A percentile compares a stretch with the other conserved stretches of the same genome.
These are phyloP conservation scores for Lycorma delicatula DNA, from an alignment of 1,140 invertebrate species.

Conservation along the genomic window DNA sequence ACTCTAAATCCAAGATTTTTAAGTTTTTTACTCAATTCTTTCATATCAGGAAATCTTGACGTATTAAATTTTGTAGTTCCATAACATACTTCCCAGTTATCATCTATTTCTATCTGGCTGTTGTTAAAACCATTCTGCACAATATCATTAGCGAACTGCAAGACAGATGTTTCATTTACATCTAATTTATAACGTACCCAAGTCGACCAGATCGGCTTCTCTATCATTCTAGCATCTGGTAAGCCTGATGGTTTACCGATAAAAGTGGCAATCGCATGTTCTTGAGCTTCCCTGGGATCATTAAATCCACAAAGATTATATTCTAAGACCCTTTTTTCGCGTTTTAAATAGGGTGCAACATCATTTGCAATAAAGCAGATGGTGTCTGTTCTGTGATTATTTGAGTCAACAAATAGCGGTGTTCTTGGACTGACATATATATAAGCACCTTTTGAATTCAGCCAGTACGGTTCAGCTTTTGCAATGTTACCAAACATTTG, in stretches of 20 bases:
- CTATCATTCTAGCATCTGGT: slow-evolving; percentile 59
- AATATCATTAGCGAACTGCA: slow-evolving; percentile 65
- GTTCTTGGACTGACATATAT: no score
- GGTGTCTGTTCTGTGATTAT: no score
- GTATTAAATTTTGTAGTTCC: slow-evolving; percentile 66
- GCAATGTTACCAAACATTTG: no score
- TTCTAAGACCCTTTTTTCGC: no score
- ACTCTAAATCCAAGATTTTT: no score
- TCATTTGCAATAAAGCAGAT: no score
- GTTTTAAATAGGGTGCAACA: no score
- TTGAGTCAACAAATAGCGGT: no score
- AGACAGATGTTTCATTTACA: slow-evolving; percentile 56
- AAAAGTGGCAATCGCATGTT: slow-evolving; percentile 46
- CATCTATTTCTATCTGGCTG: slow-evolving; percentile 84
- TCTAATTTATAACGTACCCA: slow-evolving; percentile 70
- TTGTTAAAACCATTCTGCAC: slow-evolving; percentile 55
- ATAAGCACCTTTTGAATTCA: no score
- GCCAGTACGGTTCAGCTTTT: no score
- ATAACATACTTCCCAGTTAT: slow-evolving; percentile 84
- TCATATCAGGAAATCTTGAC: no score
- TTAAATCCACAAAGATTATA: slow-evolving; percentile 47
- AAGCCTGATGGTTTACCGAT: slow-evolving; percentile 47
- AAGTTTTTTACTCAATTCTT: no score
- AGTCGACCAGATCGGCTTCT: slow-evolving; percentile 78
- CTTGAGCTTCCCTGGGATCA: slow-evolving; percentile 51